Evolutionary conservation across 2,888 invertebrate genomes (phyloP), one percentile per base, ranked within the genome.

Genomic region (Brachynemurus nebulosus): DNA sequence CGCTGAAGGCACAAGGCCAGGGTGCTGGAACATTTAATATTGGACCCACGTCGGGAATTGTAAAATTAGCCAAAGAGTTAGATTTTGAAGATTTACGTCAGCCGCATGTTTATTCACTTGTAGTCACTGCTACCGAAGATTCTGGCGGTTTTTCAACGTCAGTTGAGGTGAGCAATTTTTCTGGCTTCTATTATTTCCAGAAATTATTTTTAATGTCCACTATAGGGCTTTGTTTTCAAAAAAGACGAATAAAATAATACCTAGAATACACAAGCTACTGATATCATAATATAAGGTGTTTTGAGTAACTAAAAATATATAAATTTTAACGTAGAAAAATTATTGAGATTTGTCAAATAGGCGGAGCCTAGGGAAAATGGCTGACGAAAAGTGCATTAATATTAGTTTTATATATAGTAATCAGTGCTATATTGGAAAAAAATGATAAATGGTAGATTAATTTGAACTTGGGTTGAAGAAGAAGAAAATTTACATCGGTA

Each of bases 71-170:
- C 9, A 91, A 95, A 64, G 90, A 90, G 66, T 68, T 98, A 57
- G 97, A 98, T 68, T 97, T 92, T 60, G 97, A 98, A 68, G 95
- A 96, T 66, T 70, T 92, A 50, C 71, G 91, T 40, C 93, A 95
- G 58, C 91, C 93, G 0, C 92, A 92, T 58, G 85, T 90, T 47
- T 96, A 95, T 62, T 86, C 90, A 6, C 68, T 97, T 50, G 80
- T 86, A 51, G 91, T 95, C 42, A 92, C 90, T 3, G 93, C 93
- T 19, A 93, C 93, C 1, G 96, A 96, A 66, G 93, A 93, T 65
- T 92, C 91, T n/a, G 93, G 93, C 42, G 93, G 93, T 47, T 92
- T 93, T 64, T 91, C 91, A 17, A 92, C 91, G 19, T 86, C 89
- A 35, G 91, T 92, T 51, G 92, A 92, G 78, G 90, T 90, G 68